A percentile compares a stretch with the other conserved stretches of the same genome.
Evolutionary conservation across 2,113 vertebrate genomes (phyloP).

Genomic region (Corvus moneduloides): DNA sequence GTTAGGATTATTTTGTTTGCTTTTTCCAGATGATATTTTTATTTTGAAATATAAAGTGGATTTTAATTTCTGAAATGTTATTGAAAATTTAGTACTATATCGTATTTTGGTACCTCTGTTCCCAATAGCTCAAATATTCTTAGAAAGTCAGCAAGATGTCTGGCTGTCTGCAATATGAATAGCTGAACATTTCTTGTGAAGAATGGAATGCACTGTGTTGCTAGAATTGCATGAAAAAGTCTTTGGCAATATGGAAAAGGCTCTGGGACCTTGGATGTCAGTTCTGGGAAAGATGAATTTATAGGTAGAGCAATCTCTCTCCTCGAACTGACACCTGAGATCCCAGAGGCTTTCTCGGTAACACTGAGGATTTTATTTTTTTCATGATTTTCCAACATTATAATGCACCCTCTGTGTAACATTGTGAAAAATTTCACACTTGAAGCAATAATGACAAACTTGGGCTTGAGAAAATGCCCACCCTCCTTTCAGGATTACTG

Average conservation of each 20-base stretch:
- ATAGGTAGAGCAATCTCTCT: constrained; percentile 68
- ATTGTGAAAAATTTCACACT: neutral
- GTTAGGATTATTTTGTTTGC: neutral
- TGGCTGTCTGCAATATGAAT: constrained; percentile 58
- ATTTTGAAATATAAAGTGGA: neutral
- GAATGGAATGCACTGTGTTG: neutral
- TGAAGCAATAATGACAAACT: neutral
- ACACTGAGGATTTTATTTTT: constrained; percentile 12
- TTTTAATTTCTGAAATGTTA: neutral
- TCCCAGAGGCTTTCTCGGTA: constrained; percentile 36
- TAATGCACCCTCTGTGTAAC: neutral
- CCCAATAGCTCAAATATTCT: neutral
- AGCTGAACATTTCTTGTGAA: constrained; percentile 46
- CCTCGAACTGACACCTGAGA: constrained; percentile 57
- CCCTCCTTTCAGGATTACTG: neutral
- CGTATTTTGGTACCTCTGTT: neutral
- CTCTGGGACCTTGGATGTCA: constrained; percentile 64
- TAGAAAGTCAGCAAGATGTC: constrained; percentile 1
- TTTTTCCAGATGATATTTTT: neutral
- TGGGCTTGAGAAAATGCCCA: neutral
- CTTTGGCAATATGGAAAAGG: constrained; percentile 45
- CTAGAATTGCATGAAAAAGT: constrained; percentile 59
- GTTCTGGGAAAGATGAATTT: constrained; percentile 67
- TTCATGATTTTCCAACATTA: constrained; percentile 16
- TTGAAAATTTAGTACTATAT: neutral